phyloP scores from a whole-genome alignment of 2,113 vertebrate species.

The Anoplopoma fimbria region DNA sequence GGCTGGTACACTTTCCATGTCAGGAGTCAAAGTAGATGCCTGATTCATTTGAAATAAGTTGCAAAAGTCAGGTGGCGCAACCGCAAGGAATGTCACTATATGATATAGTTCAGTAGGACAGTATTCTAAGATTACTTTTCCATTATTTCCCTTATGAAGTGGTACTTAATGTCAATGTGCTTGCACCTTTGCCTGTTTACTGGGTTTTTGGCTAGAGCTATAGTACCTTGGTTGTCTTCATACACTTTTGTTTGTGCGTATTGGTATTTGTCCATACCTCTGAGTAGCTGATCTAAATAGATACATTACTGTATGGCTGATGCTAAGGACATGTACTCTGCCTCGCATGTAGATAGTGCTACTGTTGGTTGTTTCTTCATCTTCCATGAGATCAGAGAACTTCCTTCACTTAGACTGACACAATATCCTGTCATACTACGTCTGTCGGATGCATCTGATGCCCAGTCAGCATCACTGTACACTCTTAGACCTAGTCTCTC shows the following conservation, averaged over 20 bases:
- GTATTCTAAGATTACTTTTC: no score
- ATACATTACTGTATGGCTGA: slow-evolving; percentile 22
- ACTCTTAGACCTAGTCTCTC: background rate
- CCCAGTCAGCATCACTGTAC: slow-evolving; percentile 29
- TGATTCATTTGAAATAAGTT: no score
- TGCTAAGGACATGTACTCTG: slow-evolving; percentile 31
- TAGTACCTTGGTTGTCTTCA: slow-evolving; percentile 19
- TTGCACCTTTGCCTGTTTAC: slow-evolving; percentile 20
- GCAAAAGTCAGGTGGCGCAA: no score
- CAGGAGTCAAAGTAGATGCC: no score
- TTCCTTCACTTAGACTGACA: slow-evolving; percentile 2
- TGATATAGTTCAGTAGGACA: no score
- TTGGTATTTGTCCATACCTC: background rate
- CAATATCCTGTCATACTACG: slow-evolving; percentile 22
- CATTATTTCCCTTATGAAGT: background rate
- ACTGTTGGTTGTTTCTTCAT: slow-evolving; percentile 23
- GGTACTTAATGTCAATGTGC: slow-evolving; percentile 19
- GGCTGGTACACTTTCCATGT: no score
- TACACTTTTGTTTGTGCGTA: slow-evolving; percentile 1
- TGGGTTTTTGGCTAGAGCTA: slow-evolving; percentile 22
- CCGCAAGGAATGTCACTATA: no score
- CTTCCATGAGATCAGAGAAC: slow-evolving; percentile 9
- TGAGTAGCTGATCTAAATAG: background rate
- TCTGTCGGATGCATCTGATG: background rate
- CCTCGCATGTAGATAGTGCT: no score